phyloP scores from a whole-genome alignment of 37 sponge, comb jelly and placozoan genomes.

The Axinella damicornis region DNA sequence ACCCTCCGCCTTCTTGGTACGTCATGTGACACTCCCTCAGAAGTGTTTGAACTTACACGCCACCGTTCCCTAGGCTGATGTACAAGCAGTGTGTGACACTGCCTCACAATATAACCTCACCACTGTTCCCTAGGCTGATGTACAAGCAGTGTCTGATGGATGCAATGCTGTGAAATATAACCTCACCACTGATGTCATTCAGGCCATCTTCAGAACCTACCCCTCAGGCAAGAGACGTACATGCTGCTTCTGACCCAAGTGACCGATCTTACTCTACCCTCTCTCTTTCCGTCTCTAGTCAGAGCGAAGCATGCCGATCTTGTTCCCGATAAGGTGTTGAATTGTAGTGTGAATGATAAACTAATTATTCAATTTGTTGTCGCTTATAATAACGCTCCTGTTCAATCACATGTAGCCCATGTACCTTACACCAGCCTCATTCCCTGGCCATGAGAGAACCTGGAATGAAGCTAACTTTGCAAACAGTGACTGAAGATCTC shows the following conservation, averaged over 20 bases:
- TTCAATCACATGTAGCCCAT: no score
- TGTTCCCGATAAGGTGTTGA: slow-evolving; percentile 78
- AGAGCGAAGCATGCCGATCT: slow-evolving; percentile 69
- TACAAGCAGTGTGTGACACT: slow-evolving; percentile 50
- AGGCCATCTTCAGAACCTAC: slow-evolving; percentile 88
- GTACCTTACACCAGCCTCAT: no score
- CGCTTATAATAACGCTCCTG: no score
- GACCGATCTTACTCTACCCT: background rate
- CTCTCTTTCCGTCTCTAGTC: slow-evolving; percentile 44
- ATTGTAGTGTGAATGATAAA: no score
- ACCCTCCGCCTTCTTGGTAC: slow-evolving; percentile 86
- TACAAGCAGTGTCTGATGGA: slow-evolving; percentile 74
- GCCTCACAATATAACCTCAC: no score
- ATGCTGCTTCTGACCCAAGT: background rate
- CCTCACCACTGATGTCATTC: slow-evolving; percentile 75
- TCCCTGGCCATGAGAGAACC: background rate
- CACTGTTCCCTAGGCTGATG: slow-evolving; percentile 71
- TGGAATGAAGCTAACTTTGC: background rate
- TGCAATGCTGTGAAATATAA: slow-evolving; percentile 82
- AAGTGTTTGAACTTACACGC: background rate
- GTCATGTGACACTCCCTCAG: slow-evolving; percentile 1
- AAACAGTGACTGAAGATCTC: no score
- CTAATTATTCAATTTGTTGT: no score
- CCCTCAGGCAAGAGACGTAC: slow-evolving; percentile 67
- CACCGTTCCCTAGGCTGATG: slow-evolving; percentile 70